Evolutionary conservation across 2,888 invertebrate genomes (phyloP).

Genomic region (Peribatodes rhomboidaria): DNA sequence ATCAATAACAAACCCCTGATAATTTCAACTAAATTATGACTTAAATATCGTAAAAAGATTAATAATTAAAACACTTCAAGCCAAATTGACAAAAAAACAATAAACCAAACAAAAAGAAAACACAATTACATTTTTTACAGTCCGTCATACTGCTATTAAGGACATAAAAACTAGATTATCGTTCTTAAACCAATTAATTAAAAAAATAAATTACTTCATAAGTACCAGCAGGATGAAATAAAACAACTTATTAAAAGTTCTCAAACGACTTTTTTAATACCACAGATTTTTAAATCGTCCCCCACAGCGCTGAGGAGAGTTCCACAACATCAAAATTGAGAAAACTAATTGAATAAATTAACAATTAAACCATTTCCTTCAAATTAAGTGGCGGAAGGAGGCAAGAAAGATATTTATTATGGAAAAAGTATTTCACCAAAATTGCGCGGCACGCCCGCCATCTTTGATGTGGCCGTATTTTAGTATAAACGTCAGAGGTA

Average conservation of each 20-base stretch:
- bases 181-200: conserved; percentile 4
- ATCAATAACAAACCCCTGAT: too few species aligned
- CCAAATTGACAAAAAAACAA: background rate
- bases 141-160: background rate
- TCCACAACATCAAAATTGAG: conserved; percentile 23
- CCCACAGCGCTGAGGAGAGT: conserved; percentile 8
- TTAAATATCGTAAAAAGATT: too few species aligned
- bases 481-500: conserved; percentile 44
- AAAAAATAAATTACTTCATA: background rate
- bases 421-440: conserved; percentile 24
- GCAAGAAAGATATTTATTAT: conserved; percentile 22
- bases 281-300: conserved; percentile 6
- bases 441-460: conserved; percentile 41
- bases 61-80: background rate
- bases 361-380: conserved; percentile 34
- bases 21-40: too few species aligned
- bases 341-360: conserved; percentile 38
- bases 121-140: background rate
- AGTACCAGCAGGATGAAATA: background rate
- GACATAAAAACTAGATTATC: background rate
- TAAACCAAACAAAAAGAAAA: background rate
- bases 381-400: conserved; percentile 33
- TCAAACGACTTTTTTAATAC: conserved; percentile 4
- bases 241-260: background rate
- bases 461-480: conserved; percentile 43